These are phyloP conservation scores for Mechanitis messenoides DNA, from an alignment of 2,888 invertebrate genomes.

Conservation along the genomic window DNA sequence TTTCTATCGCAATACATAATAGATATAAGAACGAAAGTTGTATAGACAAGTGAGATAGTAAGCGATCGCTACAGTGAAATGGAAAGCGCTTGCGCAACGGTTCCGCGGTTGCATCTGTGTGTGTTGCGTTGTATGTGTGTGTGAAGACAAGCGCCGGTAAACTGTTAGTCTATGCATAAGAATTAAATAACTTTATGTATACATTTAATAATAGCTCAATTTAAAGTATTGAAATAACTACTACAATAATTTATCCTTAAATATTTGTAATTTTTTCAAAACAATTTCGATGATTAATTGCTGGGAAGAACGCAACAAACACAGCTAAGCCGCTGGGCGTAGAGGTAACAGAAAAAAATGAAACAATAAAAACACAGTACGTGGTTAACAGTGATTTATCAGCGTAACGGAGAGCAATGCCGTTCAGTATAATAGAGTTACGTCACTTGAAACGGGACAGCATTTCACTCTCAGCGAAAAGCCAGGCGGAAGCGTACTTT, in stretches of 20 bases:
- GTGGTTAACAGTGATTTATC: constrained; percentile 28
- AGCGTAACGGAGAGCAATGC: constrained; percentile 32
- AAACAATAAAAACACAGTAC: constrained; percentile 5
- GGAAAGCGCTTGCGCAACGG: constrained; percentile 72
- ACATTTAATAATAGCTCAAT: too few relatives aligned
- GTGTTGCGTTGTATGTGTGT: constrained; percentile 15
- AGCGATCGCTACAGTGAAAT: constrained; percentile 52
- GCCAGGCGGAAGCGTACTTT: constrained; percentile 74
- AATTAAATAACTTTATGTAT: too few relatives aligned
- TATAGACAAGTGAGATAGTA: constrained; percentile 26
- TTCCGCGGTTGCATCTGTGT: constrained; percentile 31
- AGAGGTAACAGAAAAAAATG: neutral
- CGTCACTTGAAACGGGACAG: constrained; percentile 72
- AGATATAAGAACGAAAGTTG: constrained; percentile 28
- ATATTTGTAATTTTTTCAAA: neutral
- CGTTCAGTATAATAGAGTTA: constrained; percentile 54
- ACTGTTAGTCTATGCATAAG: constrained; percentile 16
- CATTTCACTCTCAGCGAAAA: constrained; percentile 76
- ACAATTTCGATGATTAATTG: neutral
- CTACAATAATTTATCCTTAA: too few relatives aligned
- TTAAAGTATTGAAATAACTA: too few relatives aligned
- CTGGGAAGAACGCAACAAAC: neutral
- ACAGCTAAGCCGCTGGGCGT: neutral
- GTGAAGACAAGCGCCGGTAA: constrained; percentile 17
- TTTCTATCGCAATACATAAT: constrained; percentile 11